Evolutionary conservation across 2,113 vertebrate genomes (phyloP).

Genomic region (Stegastes partitus): DNA sequence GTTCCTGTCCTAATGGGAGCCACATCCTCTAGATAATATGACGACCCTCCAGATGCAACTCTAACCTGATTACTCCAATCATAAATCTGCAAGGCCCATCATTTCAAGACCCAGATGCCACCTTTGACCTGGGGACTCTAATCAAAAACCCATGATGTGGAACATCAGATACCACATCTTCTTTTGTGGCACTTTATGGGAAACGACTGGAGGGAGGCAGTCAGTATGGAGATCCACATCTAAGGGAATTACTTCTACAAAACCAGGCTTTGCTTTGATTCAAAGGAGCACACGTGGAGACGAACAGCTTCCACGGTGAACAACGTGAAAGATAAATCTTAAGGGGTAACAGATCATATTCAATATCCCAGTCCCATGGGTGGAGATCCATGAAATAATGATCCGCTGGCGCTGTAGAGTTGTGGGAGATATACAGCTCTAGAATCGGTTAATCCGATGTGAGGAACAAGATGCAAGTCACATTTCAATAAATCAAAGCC

Average conservation of each 20-base stretch:
- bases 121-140: no score
- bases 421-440: background rate
- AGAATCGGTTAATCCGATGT: background rate
- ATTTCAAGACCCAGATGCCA: no score
- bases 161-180: background rate
- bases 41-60: no score
- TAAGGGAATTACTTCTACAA: background rate
- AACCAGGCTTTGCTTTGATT: constrained; percentile 8
- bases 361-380: background rate
- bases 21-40: no score
- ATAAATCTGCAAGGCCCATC: no score
- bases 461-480: background rate
- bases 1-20: no score
- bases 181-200: background rate
- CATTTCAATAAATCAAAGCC: background rate
- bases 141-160: no score
- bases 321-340: background rate
- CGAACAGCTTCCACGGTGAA: background rate
- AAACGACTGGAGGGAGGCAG: background rate
- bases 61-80: no score
- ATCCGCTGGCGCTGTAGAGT: background rate
- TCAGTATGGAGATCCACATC: background rate
- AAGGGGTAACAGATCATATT: background rate
- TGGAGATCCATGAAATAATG: constrained; percentile 25
- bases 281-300: background rate